Evolutionary conservation across 2,888 invertebrate genomes (phyloP), one percentile per base, ranked within the genome.

Genomic region (Disparrhopalites patrizii): DNA sequence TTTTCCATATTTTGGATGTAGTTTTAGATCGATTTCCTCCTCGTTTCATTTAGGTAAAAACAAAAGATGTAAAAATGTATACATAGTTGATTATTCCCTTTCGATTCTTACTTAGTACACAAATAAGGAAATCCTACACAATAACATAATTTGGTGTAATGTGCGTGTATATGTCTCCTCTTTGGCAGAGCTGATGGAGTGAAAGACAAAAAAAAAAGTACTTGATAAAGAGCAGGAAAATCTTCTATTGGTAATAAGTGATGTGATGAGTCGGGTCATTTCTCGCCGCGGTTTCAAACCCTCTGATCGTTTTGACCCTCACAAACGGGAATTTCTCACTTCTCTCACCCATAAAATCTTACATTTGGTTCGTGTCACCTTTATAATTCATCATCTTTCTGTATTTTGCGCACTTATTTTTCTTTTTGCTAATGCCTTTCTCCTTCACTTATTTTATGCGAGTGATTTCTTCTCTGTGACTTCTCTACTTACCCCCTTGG

Each of bases 271-370:
- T 66, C 71, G 72, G 18, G 82, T 90, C 68, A 85, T 89, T 77
- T 85, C 85, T 60, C 84, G 85, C 71, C 83, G 91, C 31, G 90
- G 92, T 36, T 90, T 90, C 80, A 90, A 90, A 77, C 92, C 92
- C 1, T 91, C 91, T 1, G 92, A 93, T 80, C 84, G 86, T 79
- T 87, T 86, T 78, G 91, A 93, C 80, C 91, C 91, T 1, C 82
- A 82, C 74, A 92, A 92, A 81, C 86, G 86, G 78, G 86, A 87
- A 77, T 90, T 92, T 80, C 84, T 93, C 74, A 87, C 88, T 58
- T 86, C 85, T 78, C 84, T 93, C 78, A 90, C 91, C 77, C 85
- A 87, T 78, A 87, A 88, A 81, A 86, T 93, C 79, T 89, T 89
- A 80, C 89, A 89, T 83, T 84, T 87, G 87, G 90, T 91, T 85